Percentiles rank a stretch among this genome's conserved stretches.
These are phyloP conservation scores for Pomacea canaliculata DNA, from an alignment of 2,888 invertebrate species.

Conservation along the genomic window DNA sequence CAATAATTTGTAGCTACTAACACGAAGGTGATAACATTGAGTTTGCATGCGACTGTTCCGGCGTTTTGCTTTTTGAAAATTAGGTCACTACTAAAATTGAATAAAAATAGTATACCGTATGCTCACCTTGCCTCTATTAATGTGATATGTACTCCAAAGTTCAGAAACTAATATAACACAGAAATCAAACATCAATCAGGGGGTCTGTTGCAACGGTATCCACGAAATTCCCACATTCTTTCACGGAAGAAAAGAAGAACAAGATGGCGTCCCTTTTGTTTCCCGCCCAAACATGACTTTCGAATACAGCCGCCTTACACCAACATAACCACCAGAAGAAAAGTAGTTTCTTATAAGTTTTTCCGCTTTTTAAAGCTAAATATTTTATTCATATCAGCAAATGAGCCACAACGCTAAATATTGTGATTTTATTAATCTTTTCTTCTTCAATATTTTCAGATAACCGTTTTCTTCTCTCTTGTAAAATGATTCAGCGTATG, in stretches of 20 bases:
- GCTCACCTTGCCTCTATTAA: background rate
- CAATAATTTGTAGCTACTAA: too few relatives aligned
- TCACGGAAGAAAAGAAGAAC: conserved; percentile 35
- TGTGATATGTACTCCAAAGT: background rate
- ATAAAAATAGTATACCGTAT: too few relatives aligned
- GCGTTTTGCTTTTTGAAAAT: background rate
- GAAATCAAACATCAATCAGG: conserved; percentile 32
- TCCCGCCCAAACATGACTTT: conserved; percentile 62
- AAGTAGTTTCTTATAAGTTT: conserved; percentile 4
- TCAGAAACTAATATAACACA: background rate
- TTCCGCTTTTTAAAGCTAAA: too few relatives aligned
- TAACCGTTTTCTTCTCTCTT: too few relatives aligned
- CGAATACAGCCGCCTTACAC: conserved; percentile 36
- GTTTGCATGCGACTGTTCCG: background rate
- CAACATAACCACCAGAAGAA: background rate
- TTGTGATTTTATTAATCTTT: too few relatives aligned
- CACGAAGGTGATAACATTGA: background rate
- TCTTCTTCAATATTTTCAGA: too few relatives aligned
- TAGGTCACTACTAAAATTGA: too few relatives aligned
- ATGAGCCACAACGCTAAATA: too few relatives aligned
- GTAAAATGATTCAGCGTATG: too few relatives aligned
- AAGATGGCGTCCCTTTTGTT: conserved; percentile 64
- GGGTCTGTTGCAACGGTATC: conserved; percentile 34
- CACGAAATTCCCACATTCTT: conserved; percentile 39
- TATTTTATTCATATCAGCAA: too few relatives aligned